Percentiles rank a stretch among this genome's conserved stretches.
phyloP scores from a whole-genome alignment of 2,113 vertebrate genomes.

The Perca flavescens region DNA sequence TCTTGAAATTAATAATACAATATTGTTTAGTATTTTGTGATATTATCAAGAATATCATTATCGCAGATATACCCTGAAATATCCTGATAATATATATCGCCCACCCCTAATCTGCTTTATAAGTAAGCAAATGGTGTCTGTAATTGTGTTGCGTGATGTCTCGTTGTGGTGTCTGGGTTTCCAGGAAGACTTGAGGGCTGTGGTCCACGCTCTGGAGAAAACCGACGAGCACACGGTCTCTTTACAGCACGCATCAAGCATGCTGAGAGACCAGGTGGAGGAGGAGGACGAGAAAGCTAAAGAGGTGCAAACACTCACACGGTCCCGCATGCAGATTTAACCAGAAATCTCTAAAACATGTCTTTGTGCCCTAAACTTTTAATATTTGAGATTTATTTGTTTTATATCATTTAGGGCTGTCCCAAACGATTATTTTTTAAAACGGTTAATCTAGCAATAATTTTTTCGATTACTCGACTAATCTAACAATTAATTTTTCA shows the following conservation, averaged over 20 bases:
- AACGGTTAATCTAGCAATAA: no score
- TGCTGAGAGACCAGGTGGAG: constrained; percentile 66
- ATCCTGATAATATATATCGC: no score
- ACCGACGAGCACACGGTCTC: constrained; percentile 56
- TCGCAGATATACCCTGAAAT: no score
- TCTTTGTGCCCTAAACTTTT: neutral
- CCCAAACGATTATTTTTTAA: no score
- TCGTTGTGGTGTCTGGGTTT: constrained; percentile 25
- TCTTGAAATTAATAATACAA: no score
- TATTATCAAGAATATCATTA: no score
- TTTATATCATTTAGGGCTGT: neutral
- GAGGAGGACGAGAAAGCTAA: constrained; percentile 75
- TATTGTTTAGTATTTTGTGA: no score
- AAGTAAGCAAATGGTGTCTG: neutral
- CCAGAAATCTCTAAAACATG: neutral
- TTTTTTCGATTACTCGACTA: no score
- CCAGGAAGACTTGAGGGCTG: constrained; percentile 67
- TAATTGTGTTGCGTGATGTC: neutral
- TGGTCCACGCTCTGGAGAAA: constrained; percentile 70
- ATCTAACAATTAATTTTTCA: no score
- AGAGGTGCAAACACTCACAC: constrained; percentile 69
- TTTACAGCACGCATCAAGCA: constrained; percentile 66
- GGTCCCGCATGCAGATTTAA: neutral
- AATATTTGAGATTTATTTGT: neutral
- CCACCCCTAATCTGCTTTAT: no score